Evolutionary conservation across 2,113 vertebrate species (phyloP).

Genomic region (Oreotrochilus melanogaster): DNA sequence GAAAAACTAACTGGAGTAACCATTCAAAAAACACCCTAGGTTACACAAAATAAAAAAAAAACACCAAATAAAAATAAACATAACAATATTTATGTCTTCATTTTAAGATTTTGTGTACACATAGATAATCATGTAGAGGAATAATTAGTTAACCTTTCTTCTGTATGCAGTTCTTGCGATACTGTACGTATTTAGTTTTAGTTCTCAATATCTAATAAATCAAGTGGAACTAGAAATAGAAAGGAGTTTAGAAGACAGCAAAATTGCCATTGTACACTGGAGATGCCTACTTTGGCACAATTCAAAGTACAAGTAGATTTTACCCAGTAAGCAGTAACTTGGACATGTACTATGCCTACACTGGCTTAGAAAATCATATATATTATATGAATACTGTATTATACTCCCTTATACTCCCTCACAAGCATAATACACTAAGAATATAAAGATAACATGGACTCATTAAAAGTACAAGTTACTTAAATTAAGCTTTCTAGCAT

Average conservation of each 20-base stretch:
- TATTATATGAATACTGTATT: neutral
- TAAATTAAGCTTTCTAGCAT: neutral
- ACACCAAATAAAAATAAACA: neutral
- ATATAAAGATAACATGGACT: neutral
- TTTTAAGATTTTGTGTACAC: neutral
- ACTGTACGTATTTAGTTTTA: neutral
- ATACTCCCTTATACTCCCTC: no score
- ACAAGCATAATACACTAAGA: neutral
- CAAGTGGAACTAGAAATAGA: neutral
- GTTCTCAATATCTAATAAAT: neutral
- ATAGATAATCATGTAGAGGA: neutral
- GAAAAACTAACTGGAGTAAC: neutral
- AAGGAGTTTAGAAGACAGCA: neutral
- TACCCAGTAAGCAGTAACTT: neutral
- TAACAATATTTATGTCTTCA: neutral
- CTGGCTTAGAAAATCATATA: neutral
- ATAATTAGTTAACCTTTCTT: neutral
- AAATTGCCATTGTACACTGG: neutral
- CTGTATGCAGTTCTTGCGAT: neutral
- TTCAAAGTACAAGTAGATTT: neutral
- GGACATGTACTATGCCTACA: neutral
- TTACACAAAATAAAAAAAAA: neutral
- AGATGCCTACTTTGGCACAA: neutral
- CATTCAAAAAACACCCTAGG: neutral
- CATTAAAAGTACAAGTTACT: neutral